Conservation (phyloP, 2,888 invertebrate species). For the Dasypolia templi region DNA sequence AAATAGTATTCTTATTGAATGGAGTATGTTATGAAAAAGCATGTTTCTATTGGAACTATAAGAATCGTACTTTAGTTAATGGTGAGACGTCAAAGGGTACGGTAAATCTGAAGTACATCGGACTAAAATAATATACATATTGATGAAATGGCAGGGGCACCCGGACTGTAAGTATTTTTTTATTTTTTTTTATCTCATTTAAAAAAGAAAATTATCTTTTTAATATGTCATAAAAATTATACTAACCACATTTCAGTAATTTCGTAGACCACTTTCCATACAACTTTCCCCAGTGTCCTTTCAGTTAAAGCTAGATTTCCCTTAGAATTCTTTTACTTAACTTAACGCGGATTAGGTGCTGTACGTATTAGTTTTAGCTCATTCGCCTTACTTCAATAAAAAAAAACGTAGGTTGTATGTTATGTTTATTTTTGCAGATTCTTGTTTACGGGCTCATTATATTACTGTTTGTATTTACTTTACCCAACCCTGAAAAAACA, state of each 20-base stretch:
- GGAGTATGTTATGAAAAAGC: not conserved
- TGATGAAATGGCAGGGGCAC: conserved; percentile 9
- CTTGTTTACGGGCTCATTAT: conserved; percentile 69
- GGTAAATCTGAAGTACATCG: not conserved
- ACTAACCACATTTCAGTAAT: not conserved
- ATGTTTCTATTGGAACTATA: not conserved
- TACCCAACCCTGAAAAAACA: conserved; percentile 47
- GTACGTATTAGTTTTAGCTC: not conserved
- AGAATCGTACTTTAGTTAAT: not conserved
- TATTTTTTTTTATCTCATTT: not conserved
- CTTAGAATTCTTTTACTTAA: not conserved
- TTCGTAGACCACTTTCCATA: not conserved
- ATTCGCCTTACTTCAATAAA: not conserved
- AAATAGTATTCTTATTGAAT: conserved; percentile 25
- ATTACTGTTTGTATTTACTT: conserved; percentile 71
- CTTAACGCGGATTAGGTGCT: not conserved
- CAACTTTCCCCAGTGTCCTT: not conserved
- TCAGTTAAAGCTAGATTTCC: not conserved
- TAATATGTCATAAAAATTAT: not conserved
- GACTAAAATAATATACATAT: too few relatives aligned
- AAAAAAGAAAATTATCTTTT: not conserved
- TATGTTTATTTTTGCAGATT: conserved; percentile 69
- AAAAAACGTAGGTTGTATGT: not conserved
- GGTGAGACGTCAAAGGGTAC: conserved; percentile 1
- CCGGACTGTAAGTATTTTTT: conserved; percentile 33